Evolutionary conservation across 92 coral and sea anemone genomes (phyloP).

Genomic region (Diadumene lineata): DNA sequence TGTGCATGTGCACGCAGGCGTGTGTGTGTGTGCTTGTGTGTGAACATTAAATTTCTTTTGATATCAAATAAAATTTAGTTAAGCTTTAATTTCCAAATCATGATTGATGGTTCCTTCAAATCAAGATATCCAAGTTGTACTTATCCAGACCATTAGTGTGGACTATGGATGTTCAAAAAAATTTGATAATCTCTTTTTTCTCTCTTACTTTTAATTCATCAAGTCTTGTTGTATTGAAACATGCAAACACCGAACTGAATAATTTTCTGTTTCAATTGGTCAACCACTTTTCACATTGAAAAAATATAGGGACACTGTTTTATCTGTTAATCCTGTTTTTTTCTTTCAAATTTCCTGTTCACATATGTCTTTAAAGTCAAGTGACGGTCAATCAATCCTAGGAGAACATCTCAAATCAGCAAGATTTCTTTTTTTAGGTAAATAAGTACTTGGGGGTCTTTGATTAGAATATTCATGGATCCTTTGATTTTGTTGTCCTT

Average conservation of each 20-base stretch:
- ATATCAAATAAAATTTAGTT: no score
- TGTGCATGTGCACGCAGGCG: no score
- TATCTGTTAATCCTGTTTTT: no score
- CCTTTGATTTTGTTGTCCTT: neutral
- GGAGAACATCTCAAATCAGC: conserved; percentile 1
- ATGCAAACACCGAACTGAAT: neutral
- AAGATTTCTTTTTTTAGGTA: neutral
- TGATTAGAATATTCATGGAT: neutral
- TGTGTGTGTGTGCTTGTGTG: no score
- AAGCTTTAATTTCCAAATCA: no score
- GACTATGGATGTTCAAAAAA: no score
- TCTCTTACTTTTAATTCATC: neutral
- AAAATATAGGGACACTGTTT: no score
- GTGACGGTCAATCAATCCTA: neutral
- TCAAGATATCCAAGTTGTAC: no score
- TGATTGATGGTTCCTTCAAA: no score
- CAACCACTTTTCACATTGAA: neutral
- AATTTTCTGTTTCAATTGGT: neutral
- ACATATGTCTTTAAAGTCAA: neutral
- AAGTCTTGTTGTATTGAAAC: neutral
- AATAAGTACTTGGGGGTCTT: conserved; percentile 1
- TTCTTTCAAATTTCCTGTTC: no score
- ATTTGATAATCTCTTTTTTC: neutral
- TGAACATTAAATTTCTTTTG: no score
- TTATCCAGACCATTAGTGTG: no score